Percentiles rank a stretch among this genome's conserved stretches.
phyloP scores from a whole-genome alignment of 1,140 invertebrate species.

The Cyclina sinensis region DNA sequence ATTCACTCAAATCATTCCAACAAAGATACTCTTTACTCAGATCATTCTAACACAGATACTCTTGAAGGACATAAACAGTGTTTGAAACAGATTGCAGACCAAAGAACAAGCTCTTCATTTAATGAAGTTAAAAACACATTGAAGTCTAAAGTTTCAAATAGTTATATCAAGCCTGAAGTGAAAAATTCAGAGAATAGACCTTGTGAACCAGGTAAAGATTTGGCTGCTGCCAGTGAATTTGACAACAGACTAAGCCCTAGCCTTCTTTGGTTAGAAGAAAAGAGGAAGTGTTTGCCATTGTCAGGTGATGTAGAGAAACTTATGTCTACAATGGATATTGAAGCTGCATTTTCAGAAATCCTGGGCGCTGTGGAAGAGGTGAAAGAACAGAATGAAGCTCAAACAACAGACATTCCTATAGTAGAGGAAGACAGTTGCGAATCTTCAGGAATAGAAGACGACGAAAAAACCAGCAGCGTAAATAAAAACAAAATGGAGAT shows the following conservation, averaged over 20 bases:
- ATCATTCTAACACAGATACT: neutral
- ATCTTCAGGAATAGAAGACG: conserved; percentile 38
- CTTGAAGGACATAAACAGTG: neutral
- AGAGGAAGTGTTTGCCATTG: conserved; percentile 68
- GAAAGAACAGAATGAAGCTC: conserved; percentile 48
- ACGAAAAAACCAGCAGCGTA: neutral
- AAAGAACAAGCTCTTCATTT: neutral
- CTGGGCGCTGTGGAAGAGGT: conserved; percentile 72
- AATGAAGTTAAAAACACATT: neutral
- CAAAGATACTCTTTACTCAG: neutral
- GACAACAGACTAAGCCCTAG: conserved; percentile 48
- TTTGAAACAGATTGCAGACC: neutral
- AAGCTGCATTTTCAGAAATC: conserved; percentile 74
- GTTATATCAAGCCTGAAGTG: neutral
- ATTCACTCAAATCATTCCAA: neutral
- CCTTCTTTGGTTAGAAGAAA: conserved; percentile 71
- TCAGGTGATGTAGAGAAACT: conserved; percentile 65
- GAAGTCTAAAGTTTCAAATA: neutral
- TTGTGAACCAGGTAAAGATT: neutral
- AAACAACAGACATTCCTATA: conserved; percentile 29
- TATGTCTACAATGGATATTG: conserved; percentile 72
- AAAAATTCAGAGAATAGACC: neutral
- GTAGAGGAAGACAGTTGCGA: conserved; percentile 47
- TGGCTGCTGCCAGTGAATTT: neutral
- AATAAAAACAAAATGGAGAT: neutral